These are phyloP conservation scores for Cinclus mexicanus DNA, from an alignment of 2,113 vertebrate genomes.

Conservation along the genomic window DNA sequence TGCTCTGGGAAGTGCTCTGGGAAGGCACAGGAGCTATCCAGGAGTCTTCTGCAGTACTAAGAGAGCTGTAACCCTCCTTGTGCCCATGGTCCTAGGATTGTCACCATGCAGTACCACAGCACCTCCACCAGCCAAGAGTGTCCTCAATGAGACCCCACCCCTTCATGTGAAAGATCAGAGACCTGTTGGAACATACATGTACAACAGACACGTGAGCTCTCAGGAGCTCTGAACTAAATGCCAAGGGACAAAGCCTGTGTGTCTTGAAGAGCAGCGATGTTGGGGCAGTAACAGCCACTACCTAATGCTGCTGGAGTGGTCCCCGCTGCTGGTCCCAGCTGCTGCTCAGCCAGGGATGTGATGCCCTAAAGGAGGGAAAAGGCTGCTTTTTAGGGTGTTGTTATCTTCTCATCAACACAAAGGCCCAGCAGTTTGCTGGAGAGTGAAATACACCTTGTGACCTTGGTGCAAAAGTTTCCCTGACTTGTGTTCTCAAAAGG, in stretches of 20 bases:
- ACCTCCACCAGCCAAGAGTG: not conserved
- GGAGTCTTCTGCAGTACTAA: not conserved
- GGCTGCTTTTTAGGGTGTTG: not conserved
- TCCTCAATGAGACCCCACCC: no score
- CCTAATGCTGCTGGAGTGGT: not conserved
- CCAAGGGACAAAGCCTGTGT: rapidly evolving
- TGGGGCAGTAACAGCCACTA: not conserved
- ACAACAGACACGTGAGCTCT: rapidly evolving
- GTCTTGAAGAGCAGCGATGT: no score
- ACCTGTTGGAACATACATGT: not conserved
- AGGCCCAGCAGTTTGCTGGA: not conserved
- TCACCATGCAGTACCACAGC: rapidly evolving
- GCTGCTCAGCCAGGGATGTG: not conserved
- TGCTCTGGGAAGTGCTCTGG: not conserved
- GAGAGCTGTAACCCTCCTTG: not conserved
- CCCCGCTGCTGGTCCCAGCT: no score
- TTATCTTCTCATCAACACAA: not conserved
- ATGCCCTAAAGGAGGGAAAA: rapidly evolving
- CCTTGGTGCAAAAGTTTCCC: not conserved
- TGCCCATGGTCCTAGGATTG: no score
- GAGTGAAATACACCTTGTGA: not conserved
- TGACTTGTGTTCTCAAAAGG: no score
- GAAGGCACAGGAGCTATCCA: not conserved
- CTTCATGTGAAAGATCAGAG: not conserved
- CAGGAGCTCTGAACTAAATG: not conserved